Evolutionary conservation across 2,797 vertebrate genomes (phyloP), one percentile per base, ranked within the genome.

Genomic region (Eospalax fontanierii): DNA sequence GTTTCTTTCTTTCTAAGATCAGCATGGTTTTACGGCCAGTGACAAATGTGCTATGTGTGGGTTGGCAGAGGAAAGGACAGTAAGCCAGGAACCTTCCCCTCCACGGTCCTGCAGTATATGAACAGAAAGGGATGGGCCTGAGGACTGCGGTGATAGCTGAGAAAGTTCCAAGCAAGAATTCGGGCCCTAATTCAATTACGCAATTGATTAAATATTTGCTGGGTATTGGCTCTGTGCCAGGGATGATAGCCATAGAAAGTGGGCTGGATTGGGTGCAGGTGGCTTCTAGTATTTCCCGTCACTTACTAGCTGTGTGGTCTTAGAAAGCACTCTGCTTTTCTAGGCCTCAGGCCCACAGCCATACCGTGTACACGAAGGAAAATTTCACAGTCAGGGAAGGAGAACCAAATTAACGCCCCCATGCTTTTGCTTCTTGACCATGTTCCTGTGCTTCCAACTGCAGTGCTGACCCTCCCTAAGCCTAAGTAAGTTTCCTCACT

Each of bases 1-100:
- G 46, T 66, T 70, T 50, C 88, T 82, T 76, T 40, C 90, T 80
- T 40, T 21, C 46, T 65, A 92, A 92, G 43, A 94, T 87, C 81
- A 81, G 50, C 54, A 40, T 63, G 75, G 40, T 50, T 88, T 83
- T 78, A 80, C 40, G 76, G 43, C 83, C 54, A 4, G 16, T 46
- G 40, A 85, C n/a, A 70, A 54, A 57, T 59, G 46, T 14, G n/a
- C 68, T 65, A 6, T 22, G 6, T 35, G 63, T 28, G 14, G 57
- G 19, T 82, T 68, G 79, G 68, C 15, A 0, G 18, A 57, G 68
- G 24, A 76, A 30, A 28, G 35, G 50, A 6, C 57, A 7, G 70
- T 8, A 50, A 70, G 40, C 4, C 38, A 3, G 4, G 38, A 66
- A 22, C 12, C 66, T 0, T 5, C 33, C 71, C 26, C 26, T 16